These are phyloP conservation scores for Antennarius striatus DNA, from an alignment of 2,113 vertebrate species.

Conservation along the genomic window DNA sequence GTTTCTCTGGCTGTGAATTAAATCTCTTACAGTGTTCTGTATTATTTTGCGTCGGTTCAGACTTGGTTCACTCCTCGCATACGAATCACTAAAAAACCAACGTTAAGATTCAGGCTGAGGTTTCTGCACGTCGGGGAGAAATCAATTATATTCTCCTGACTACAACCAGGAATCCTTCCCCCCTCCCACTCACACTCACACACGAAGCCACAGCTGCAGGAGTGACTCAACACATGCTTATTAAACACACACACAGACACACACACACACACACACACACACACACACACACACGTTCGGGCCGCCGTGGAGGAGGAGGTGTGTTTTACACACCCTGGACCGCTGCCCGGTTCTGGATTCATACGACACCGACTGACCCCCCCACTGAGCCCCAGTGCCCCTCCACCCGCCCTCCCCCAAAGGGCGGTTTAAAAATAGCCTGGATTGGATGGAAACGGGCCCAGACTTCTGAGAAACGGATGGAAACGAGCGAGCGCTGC, in stretches of 20 bases:
- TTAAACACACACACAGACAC: slow-evolving; percentile 37
- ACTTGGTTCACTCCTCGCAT: background rate
- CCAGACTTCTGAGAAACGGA: slow-evolving; percentile 72
- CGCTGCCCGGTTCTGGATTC: slow-evolving; percentile 65
- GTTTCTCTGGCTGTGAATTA: too few species aligned
- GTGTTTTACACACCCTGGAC: slow-evolving; percentile 68
- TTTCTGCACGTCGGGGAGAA: slow-evolving; percentile 1
- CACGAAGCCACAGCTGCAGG: slow-evolving; percentile 26
- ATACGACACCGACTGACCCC: slow-evolving; percentile 64
- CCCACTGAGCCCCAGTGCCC: background rate
- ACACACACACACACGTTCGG: slow-evolving; percentile 15
- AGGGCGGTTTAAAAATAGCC: slow-evolving; percentile 77
- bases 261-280: slow-evolving; percentile 12
- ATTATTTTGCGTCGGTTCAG: too few species aligned
- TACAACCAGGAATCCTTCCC: slow-evolving; percentile 1
- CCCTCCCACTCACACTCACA: slow-evolving; percentile 21
- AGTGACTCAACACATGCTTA: slow-evolving; percentile 71
- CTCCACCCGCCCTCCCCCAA: slow-evolving; percentile 20
- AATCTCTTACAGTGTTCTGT: too few species aligned
- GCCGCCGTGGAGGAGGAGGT: slow-evolving; percentile 18
- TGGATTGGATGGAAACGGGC: slow-evolving; percentile 56
- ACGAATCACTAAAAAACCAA: background rate
- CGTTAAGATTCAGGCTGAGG: background rate
- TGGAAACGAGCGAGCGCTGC: slow-evolving; percentile 42
- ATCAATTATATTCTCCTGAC: slow-evolving; percentile 9